phyloP scores from a whole-genome alignment of 2,888 invertebrate genomes.

The Andrena hattorfiana region DNA sequence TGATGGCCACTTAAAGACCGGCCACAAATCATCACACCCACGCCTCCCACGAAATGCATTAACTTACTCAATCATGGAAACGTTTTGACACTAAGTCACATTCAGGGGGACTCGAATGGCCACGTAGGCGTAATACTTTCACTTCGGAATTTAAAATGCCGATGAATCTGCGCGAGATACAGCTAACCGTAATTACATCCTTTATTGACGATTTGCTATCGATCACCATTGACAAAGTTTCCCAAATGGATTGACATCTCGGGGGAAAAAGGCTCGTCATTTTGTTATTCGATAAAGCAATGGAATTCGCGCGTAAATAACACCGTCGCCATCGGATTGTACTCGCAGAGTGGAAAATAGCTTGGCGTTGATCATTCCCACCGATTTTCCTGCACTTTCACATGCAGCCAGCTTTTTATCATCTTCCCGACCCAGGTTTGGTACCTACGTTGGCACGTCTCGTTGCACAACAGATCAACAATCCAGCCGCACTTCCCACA shows the following conservation, averaged over 20 bases:
- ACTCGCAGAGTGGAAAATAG: constrained; percentile 29
- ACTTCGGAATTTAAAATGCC: constrained; percentile 75
- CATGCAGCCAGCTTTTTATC: constrained; percentile 21
- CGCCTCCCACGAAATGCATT: constrained; percentile 64
- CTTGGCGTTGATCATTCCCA: constrained; percentile 53
- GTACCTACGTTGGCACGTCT: constrained; percentile 33
- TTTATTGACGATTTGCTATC: background rate
- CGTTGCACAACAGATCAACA: constrained; percentile 49
- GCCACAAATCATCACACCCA: constrained; percentile 58
- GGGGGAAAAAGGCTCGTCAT: background rate
- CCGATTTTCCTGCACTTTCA: constrained; percentile 59
- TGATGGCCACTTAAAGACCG: constrained; percentile 52
- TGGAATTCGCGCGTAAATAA: background rate
- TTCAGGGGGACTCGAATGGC: constrained; percentile 8
- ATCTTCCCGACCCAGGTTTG: constrained; percentile 8
- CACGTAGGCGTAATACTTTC: constrained; percentile 71
- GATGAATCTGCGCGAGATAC: constrained; percentile 58
- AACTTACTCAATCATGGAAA: constrained; percentile 69
- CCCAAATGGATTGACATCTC: no score
- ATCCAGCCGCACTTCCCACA: constrained; percentile 48
- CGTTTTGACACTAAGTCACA: constrained; percentile 64
- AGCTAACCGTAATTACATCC: background rate
- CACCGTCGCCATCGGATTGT: background rate
- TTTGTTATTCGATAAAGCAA: background rate
- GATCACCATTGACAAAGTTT: background rate